These are phyloP conservation scores for Ceratoteleas bidentatus DNA, from an alignment of 1,140 invertebrate species.

Conservation along the genomic window DNA sequence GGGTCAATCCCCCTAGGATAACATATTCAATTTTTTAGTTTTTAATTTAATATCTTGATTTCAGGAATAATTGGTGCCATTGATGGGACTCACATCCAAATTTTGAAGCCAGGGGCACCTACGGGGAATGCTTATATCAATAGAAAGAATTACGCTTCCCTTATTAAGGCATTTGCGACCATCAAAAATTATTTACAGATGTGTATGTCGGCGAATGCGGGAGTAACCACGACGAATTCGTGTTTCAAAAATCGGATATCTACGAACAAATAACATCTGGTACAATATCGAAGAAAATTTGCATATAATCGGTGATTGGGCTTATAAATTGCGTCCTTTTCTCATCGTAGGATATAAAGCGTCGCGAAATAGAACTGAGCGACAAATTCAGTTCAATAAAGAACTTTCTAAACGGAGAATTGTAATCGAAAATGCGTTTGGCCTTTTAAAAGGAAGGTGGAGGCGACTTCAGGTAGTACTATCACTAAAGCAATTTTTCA, in stretches of 20 bases:
- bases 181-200: conserved; percentile 1
- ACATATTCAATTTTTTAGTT: background rate
- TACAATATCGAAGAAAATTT: background rate
- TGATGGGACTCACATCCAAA: conserved; percentile 4
- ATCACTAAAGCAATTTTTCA: no score
- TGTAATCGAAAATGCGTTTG: background rate
- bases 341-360: conserved; percentile 2
- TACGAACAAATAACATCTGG: background rate
- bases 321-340: background rate
- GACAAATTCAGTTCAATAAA: background rate
- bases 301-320: background rate
- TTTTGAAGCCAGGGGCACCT: background rate
- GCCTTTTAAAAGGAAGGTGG: conserved; percentile 1
- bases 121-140: background rate
- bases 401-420: background rate
- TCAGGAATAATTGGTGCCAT: background rate
- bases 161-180: conserved; percentile 2
- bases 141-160: background rate
- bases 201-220: background rate
- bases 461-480: no score
- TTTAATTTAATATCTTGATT: background rate
- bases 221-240: conserved; percentile 2
- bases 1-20: background rate
- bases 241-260: background rate
- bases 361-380: background rate